Base-by-base conservation (phyloP, 2,888 invertebrate species). In the Ctena decussata region DNA sequence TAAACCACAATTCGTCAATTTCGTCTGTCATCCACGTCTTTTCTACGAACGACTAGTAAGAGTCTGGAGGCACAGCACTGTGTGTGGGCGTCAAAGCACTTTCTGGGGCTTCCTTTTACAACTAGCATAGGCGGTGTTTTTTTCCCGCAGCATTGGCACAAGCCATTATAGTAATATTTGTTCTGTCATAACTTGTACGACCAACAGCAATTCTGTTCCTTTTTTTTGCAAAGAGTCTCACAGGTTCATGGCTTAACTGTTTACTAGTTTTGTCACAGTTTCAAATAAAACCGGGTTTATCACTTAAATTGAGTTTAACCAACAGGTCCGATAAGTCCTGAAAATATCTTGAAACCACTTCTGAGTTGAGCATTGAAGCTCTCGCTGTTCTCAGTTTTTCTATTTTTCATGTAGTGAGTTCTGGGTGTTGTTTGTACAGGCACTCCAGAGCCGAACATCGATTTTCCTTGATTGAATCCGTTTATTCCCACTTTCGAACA, bases 11-110 rank as follows among this genome's bases (percentile, higher is more conserved):
- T 15, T 70, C 69, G 30, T 72, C 57, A 0, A 82, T 41, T 24
- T 32, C 65, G 15, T 72, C 77, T 18, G 41, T 73, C 77, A 77
- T 82, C 82, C 82, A 82, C 6, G 69, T 65, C 5, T 82, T 77
- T 46, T 71, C 49, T 32, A 77, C 76, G 24, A 77, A 82, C 0
- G 24, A 18, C 49, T 72, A 82, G 21, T 46, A 11, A 27, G 72
- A 44, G 27, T 65, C 72, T 15, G 57, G 41, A 24, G 72, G 82
- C 15, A 60, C 77, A 37, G 71, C 77, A 35, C 24, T 30, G n/a
- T 41, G 71, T 82, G 27, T 32, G 77, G 8, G 37, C 60, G 53
- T 82, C 37, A 15, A 82, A 44, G n/a, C 39, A 71, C 5, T 35
- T 24, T 32, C 3, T 32, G 18, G 73, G 53, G 30, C 71, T 74